Base-by-base conservation (phyloP, 2,797 vertebrate species). In the Jordanella pulchra region DNA sequence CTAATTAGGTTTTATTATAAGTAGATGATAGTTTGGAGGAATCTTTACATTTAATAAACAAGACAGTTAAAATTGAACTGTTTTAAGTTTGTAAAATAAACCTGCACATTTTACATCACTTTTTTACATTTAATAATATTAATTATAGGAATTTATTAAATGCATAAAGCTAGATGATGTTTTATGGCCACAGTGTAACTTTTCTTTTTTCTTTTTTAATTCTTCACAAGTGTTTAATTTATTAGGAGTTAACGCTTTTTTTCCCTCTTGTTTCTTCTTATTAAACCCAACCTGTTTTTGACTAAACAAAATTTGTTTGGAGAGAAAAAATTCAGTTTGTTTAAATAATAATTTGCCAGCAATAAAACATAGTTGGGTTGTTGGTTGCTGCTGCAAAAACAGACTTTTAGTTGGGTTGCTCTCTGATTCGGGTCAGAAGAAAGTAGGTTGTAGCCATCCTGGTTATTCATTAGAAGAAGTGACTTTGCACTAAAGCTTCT, bases 371-470 rank as follows among this genome's bases (percentile, higher is more conserved):
- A 12, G 68, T 23, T 14, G 21, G 17, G 14, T 44, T 55, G 21
- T 3, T 58, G 54, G 68, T 47, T 48, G 47, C n/a, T 45, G 6
- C 12, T n/a, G 21, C 30, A 25, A 56, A 39, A 10, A 28, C 1
- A 30, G 21, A 63, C 12, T 39, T 6, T 48, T 35, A 30, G 13
- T 30, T 25, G 35, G 30, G 13, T 39, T 30, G 7, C n/a, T 73
- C 64, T 69, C 1, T 42, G n/a, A 39, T 48, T 44, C 42, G 55
- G 72, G 74, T 72, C 55, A 56, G 54, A 76, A 72, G 0, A 61
- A 86, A 86, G 72, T 82, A 84, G 84, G 82, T 76, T 84, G 35
- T 27, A 7, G 50, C 30, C 39, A 25, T 73, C 68, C 50, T 32
- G 25, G 1, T 69, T 61, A 18, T 56, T 66, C 35, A n/a, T 63